Percentiles rank a stretch among this genome's conserved stretches.
These are phyloP conservation scores for Nipponia nippon DNA, from an alignment of 2,113 vertebrate species.

Conservation along the genomic window DNA sequence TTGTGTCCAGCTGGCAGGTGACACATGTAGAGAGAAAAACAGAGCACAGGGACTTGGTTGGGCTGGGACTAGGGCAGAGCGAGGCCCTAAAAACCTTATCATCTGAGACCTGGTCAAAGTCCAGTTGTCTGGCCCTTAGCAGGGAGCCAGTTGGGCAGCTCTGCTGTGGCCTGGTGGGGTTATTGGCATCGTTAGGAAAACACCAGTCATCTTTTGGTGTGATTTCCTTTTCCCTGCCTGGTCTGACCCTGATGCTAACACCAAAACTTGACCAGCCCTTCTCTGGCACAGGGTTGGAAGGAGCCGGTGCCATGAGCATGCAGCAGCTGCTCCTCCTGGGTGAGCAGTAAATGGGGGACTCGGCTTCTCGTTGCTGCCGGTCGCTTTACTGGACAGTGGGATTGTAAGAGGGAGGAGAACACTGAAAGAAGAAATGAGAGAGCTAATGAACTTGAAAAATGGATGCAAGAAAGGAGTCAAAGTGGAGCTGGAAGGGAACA, in stretches of 20 bases:
- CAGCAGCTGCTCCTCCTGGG: neutral
- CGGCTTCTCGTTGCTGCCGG: neutral
- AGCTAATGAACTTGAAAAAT: neutral
- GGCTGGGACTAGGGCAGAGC: neutral
- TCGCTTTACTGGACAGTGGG: too few relatives aligned
- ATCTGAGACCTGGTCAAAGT: neutral
- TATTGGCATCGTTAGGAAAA: neutral
- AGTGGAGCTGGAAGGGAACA: neutral
- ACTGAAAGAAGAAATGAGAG: neutral
- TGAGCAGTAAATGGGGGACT: neutral
- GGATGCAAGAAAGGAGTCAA: neutral
- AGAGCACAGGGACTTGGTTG: neutral
- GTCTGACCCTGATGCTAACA: neutral
- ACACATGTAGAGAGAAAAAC: neutral
- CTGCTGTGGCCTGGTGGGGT: neutral
- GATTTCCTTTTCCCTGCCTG: neutral
- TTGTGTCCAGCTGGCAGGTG: neutral
- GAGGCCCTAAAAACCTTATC: neutral
- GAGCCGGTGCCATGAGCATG: fast-evolving
- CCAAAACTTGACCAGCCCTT: neutral
- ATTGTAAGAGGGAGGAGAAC: neutral
- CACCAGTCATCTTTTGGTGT: neutral
- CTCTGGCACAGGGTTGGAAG: neutral
- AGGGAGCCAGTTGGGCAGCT: neutral
- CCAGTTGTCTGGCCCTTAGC: neutral